Evolutionary conservation across 2,113 vertebrate species (phyloP).

Genomic region (Bufo bufo): DNA sequence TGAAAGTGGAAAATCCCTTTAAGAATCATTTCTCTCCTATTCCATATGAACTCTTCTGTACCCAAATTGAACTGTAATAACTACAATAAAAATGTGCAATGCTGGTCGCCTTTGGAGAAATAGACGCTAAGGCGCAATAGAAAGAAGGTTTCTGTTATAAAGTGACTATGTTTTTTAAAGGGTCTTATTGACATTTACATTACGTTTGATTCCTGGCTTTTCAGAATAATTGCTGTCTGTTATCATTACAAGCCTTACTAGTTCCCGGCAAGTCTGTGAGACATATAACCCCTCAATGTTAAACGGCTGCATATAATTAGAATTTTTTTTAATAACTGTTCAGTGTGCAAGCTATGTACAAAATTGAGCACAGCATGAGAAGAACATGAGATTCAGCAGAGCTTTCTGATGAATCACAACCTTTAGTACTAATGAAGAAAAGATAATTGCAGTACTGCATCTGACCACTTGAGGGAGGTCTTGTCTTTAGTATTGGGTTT

Average conservation of each 20-base stretch:
- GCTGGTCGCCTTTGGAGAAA: too few species aligned
- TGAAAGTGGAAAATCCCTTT: too few species aligned
- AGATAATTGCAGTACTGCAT: background rate
- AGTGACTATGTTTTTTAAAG: too few species aligned
- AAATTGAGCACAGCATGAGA: background rate
- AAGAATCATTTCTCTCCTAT: too few species aligned
- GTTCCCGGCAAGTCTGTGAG: background rate
- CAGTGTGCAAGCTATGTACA: background rate
- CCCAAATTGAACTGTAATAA: too few species aligned
- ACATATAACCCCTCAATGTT: background rate
- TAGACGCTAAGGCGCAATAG: too few species aligned
- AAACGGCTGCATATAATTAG: too few species aligned
- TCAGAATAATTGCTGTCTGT: background rate
- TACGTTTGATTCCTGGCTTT: background rate
- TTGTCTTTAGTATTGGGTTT: background rate
- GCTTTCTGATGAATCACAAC: background rate
- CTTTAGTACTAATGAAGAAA: background rate
- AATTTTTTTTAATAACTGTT: background rate
- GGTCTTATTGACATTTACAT: too few species aligned
- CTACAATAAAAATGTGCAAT: too few species aligned
- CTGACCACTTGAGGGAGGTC: conserved; percentile 32
- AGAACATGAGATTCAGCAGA: background rate
- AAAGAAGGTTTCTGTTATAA: too few species aligned
- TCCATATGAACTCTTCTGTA: too few species aligned
- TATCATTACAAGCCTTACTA: background rate